phyloP scores from a whole-genome alignment of 2,888 invertebrate genomes.

The Leucoptera coffeella region DNA sequence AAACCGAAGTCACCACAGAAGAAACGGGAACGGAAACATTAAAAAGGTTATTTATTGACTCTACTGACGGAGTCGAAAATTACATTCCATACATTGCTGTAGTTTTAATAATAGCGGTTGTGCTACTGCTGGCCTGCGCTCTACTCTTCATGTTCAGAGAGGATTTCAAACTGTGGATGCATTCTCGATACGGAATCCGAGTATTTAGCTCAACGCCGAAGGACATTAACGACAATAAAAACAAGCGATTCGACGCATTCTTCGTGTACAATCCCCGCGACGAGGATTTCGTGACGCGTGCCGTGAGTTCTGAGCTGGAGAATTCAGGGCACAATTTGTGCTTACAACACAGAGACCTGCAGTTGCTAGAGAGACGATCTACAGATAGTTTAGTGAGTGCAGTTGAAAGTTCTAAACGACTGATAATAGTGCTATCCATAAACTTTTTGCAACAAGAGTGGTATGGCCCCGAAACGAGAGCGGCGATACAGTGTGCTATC shows the following conservation, averaged over 20 bases:
- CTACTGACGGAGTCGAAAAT: constrained; percentile 61
- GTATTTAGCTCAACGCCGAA: constrained; percentile 59
- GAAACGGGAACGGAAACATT: constrained; percentile 54
- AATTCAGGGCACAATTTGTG: constrained; percentile 58
- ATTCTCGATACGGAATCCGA: constrained; percentile 69
- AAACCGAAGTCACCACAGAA: constrained; percentile 58
- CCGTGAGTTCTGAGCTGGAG: constrained; percentile 67
- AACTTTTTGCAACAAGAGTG: constrained; percentile 79
- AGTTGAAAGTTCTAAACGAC: constrained; percentile 60
- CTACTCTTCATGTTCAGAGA: constrained; percentile 69
- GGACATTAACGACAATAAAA: constrained; percentile 52
- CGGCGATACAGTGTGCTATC: constrained; percentile 69
- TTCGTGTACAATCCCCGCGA: constrained; percentile 80
- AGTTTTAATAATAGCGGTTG: constrained; percentile 62
- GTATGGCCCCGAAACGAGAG: constrained; percentile 74
- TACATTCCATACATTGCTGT: constrained; percentile 71
- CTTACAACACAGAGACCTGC: constrained; percentile 60
- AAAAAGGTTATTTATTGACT: constrained; percentile 55
- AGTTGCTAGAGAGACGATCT: constrained; percentile 51
- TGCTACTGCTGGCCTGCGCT: constrained; percentile 62
- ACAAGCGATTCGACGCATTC: constrained; percentile 81
- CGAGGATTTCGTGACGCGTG: constrained; percentile 64
- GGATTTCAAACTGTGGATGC: constrained; percentile 73
- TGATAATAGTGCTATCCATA: constrained; percentile 74
- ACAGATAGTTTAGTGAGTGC: constrained; percentile 49